Percentiles rank a stretch among this genome's conserved stretches.
phyloP scores from a whole-genome alignment of 2,888 invertebrate genomes.

The Dione juno region DNA sequence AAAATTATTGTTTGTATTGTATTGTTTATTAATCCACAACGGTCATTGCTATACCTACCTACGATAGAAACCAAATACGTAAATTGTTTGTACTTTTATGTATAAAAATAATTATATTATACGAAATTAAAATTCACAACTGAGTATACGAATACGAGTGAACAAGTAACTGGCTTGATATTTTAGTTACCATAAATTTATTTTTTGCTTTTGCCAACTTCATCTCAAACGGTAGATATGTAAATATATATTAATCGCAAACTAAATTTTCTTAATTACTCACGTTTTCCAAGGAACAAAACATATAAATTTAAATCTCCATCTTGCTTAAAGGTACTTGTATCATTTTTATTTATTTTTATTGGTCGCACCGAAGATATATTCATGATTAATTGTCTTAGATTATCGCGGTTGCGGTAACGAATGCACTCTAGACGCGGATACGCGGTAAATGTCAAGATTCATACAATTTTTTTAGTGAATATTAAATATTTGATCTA shows the following conservation, averaged over 20 bases:
- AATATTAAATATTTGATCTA: conserved; percentile 14
- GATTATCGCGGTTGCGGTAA: background rate
- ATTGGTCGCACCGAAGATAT: background rate
- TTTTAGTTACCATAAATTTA: background rate
- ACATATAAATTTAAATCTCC: background rate
- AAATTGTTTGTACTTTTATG: background rate
- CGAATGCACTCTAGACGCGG: conserved; percentile 24
- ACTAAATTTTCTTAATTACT: background rate
- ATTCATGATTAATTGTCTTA: conserved; percentile 7
- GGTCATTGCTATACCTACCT: background rate
- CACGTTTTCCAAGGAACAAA: background rate
- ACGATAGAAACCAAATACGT: background rate
- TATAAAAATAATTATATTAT: background rate
- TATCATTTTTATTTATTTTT: conserved; percentile 11
- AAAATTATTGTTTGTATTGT: too few relatives aligned
- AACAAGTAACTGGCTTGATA: background rate
- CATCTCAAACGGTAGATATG: background rate
- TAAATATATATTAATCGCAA: too few relatives aligned
- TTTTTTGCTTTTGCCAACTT: background rate
- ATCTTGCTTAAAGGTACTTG: background rate
- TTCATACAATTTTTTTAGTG: conserved; percentile 7
- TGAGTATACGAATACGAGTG: background rate
- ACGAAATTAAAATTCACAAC: background rate
- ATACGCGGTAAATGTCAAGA: conserved; percentile 28
- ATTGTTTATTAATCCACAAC: background rate